A percentile compares a stretch with the other conserved stretches of the same genome.
These are phyloP conservation scores for Phenganax stokvisi DNA, from an alignment of 92 coral and sea anemone genomes.

Conservation along the genomic window DNA sequence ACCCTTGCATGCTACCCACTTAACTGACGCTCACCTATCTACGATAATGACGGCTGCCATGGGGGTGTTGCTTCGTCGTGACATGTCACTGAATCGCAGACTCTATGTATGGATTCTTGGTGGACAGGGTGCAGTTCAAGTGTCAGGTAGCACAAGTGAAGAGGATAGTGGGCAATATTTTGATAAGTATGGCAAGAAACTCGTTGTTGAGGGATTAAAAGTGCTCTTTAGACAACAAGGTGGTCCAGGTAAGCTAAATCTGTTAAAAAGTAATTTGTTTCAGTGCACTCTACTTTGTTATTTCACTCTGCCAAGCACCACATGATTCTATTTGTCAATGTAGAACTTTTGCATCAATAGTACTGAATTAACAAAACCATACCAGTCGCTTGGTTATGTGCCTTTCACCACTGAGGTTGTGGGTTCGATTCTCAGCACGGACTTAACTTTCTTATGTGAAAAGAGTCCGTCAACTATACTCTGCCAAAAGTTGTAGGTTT, in stretches of 20 bases:
- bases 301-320: no score
- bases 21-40: constrained; percentile 53
- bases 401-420: no score
- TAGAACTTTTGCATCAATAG: no score
- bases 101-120: constrained; percentile 90
- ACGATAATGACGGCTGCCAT: constrained; percentile 68
- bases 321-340: no score
- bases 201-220: constrained; percentile 70
- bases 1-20: constrained; percentile 57
- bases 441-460: no score
- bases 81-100: constrained; percentile 89
- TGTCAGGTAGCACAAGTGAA: constrained; percentile 65
- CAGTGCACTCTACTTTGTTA: background rate
- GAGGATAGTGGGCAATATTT: constrained; percentile 57
- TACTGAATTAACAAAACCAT: no score
- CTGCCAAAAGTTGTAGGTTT: no score
- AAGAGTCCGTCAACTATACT: no score
- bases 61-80: constrained; percentile 76
- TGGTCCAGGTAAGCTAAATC: constrained; percentile 21
- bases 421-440: no score
- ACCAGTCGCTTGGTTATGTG: no score
- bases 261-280: no score
- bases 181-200: constrained; percentile 52
- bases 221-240: constrained; percentile 44
- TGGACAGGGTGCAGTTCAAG: constrained; percentile 39